phyloP scores from a whole-genome alignment of 2,113 vertebrate genomes.

The Lepus timidus region DNA sequence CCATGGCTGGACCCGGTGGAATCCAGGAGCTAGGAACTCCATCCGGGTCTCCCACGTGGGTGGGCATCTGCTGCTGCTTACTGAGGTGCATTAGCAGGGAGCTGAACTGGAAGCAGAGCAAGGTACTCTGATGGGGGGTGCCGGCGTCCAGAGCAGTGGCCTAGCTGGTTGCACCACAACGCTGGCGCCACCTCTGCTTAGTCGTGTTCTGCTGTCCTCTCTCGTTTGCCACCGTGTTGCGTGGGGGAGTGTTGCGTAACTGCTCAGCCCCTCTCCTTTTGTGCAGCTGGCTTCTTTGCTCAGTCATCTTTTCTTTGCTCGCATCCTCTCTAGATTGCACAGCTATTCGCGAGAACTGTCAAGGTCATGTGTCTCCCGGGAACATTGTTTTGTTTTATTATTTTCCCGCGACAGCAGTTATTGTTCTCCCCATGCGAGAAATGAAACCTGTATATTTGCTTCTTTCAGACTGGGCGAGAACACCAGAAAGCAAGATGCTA shows the following conservation, averaged over 20 bases:
- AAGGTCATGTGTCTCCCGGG: background rate
- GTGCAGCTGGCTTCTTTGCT: background rate
- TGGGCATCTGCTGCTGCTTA: too few species aligned
- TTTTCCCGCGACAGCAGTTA: background rate
- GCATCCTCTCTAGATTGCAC: background rate
- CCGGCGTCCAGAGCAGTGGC: too few species aligned
- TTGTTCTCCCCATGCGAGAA: background rate
- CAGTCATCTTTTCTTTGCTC: background rate
- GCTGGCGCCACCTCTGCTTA: background rate
- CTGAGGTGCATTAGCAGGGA: too few species aligned
- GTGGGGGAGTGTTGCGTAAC: background rate
- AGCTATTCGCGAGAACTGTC: background rate
- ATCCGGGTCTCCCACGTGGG: too few species aligned
- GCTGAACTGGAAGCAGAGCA: too few species aligned
- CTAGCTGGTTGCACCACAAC: too few species aligned
- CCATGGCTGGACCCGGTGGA: too few species aligned
- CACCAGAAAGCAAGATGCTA: conserved; percentile 51
- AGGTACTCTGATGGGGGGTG: too few species aligned
- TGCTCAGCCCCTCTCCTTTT: background rate
- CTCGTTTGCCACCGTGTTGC: background rate
- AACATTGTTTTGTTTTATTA: conserved; percentile 29
- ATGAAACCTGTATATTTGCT: conserved; percentile 12
- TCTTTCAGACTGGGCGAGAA: conserved; percentile 66
- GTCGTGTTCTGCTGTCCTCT: background rate
- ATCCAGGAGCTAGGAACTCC: too few species aligned